These are phyloP conservation scores for Bettongia penicillata DNA, from an alignment of 2,113 vertebrate genomes.

Conservation along the genomic window DNA sequence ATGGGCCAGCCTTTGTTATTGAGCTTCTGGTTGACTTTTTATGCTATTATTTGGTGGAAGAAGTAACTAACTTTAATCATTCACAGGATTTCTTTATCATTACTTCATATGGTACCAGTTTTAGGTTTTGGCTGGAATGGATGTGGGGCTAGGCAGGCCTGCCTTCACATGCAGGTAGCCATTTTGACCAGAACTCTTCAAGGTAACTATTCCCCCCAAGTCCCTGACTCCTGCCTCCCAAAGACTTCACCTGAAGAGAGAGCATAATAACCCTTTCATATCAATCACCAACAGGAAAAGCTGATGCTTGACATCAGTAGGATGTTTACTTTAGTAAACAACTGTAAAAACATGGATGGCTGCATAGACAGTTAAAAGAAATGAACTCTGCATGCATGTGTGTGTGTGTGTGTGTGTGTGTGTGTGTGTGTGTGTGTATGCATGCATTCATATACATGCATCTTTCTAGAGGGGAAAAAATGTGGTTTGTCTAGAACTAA, in stretches of 20 bases:
- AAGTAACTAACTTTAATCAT: background rate
- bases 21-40: background rate
- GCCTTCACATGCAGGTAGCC: background rate
- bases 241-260: background rate
- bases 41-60: background rate
- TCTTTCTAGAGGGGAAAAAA: background rate
- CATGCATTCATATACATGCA: background rate
- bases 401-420: background rate
- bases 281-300: background rate
- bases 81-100: background rate
- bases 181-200: background rate
- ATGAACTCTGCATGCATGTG: too few species aligned
- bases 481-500: background rate
- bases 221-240: too few species aligned
- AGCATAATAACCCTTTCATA: background rate
- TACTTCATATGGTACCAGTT: background rate
- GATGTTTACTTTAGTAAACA: background rate
- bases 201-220: background rate
- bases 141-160: background rate
- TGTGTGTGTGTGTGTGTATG: background rate
- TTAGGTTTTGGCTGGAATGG: background rate
- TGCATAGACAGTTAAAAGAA: background rate
- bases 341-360: background rate
- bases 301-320: background rate
- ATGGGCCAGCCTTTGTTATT: background rate